phyloP scores from a whole-genome alignment of 2,888 invertebrate species.

The Oscheius sp. region DNA sequence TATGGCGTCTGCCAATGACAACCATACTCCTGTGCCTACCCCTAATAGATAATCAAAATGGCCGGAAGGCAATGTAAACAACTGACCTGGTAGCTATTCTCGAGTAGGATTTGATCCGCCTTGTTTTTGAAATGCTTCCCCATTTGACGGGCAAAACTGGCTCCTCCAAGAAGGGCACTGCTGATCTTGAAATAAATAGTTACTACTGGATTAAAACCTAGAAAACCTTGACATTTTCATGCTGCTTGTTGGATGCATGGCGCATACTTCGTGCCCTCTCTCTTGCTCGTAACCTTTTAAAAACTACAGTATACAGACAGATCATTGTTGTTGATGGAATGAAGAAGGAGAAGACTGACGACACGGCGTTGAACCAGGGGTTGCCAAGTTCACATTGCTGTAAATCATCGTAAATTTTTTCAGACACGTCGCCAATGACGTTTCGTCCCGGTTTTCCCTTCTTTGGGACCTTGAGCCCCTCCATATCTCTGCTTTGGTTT shows the following conservation, averaged over 20 bases:
- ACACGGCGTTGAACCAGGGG: slow-evolving; percentile 96
- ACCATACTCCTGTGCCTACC: background rate
- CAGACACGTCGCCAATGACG: too few species aligned
- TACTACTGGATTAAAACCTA: background rate
- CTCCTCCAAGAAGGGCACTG: slow-evolving; percentile 70
- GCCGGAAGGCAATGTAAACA: background rate
- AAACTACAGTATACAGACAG: slow-evolving; percentile 84
- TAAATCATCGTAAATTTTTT: slow-evolving; percentile 43
- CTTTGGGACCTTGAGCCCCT: too few species aligned
- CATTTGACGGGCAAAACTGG: slow-evolving; percentile 68
- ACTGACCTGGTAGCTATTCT: slow-evolving; percentile 68
- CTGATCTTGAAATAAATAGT: slow-evolving; percentile 54
- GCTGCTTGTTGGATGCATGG: slow-evolving; percentile 45
- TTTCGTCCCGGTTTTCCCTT: too few species aligned
- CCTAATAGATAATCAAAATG: background rate
- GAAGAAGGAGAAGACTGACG: slow-evolving; percentile 97
- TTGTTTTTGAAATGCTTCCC: slow-evolving; percentile 68
- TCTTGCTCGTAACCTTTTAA: slow-evolving; percentile 82
- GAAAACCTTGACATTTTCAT: slow-evolving; percentile 52
- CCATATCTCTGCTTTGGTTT: too few species aligned
- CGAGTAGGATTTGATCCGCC: slow-evolving; percentile 69
- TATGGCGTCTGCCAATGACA: slow-evolving; percentile 1
- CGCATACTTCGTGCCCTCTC: slow-evolving; percentile 63
- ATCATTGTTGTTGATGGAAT: slow-evolving; percentile 98
- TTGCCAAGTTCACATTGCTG: slow-evolving; percentile 90